Percentiles rank a stretch among this genome's conserved stretches.
These are phyloP conservation scores for Clistopyga incitator DNA, from an alignment of 2,888 invertebrate species.

Conservation along the genomic window DNA sequence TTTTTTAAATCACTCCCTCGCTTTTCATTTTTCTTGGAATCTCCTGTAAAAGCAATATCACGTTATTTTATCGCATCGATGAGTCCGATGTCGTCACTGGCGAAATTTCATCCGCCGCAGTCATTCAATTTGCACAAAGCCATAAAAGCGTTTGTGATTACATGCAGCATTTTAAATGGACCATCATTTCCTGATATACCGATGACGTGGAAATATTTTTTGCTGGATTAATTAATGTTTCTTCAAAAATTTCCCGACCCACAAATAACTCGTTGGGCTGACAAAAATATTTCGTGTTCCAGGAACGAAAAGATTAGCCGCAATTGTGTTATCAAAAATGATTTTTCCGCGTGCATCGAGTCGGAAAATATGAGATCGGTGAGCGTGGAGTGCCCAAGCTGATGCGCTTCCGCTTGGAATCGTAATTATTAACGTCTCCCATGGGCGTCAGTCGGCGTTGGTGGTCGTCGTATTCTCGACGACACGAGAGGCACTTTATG, in stretches of 20 bases:
- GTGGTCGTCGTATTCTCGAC: neutral
- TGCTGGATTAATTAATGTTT: too few species aligned
- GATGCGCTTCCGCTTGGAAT: slow-evolving; percentile 17
- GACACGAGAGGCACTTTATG: slow-evolving; percentile 17
- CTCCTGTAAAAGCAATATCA: too few species aligned
- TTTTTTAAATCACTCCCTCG: neutral
- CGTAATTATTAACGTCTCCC: slow-evolving; percentile 45
- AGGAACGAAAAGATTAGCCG: too few species aligned
- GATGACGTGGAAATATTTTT: too few species aligned
- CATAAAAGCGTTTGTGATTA: neutral
- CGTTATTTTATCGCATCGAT: too few species aligned
- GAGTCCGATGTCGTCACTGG: neutral
- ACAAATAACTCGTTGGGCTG: too few species aligned
- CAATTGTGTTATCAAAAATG: too few species aligned
- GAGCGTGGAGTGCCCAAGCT: neutral
- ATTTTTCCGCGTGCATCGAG: neutral
- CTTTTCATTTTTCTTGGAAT: neutral
- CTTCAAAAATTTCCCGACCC: too few species aligned
- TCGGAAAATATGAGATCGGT: neutral
- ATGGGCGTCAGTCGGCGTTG: neutral
- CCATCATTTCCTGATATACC: too few species aligned
- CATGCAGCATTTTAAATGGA: too few species aligned
- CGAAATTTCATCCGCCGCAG: neutral
- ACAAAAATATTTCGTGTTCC: too few species aligned
- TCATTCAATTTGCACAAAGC: neutral